Conservation (phyloP, 23 tunicate genomes). For the Styela clava region DNA sequence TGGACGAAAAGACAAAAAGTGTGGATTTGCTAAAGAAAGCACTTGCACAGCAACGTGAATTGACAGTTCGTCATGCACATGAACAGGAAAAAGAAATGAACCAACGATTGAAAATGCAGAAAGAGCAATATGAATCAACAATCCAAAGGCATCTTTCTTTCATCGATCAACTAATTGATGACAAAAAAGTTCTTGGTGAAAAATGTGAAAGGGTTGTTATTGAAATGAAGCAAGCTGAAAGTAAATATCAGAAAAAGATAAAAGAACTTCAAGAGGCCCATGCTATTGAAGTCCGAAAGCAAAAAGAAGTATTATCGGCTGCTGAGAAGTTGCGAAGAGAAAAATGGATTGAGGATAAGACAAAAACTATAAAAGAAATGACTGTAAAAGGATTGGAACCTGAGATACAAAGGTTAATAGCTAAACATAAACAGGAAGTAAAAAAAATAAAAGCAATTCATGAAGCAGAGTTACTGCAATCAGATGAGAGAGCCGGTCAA, state of each 20-base stretch:
- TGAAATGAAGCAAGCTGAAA: constrained; percentile 67
- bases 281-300: constrained; percentile 60
- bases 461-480: constrained; percentile 78
- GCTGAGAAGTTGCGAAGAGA: constrained; percentile 88
- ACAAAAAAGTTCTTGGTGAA: constrained; percentile 66
- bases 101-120: constrained; percentile 62
- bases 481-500: constrained; percentile 90
- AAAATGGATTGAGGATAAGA: constrained; percentile 94
- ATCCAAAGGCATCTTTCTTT: constrained; percentile 83
- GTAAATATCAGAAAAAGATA: constrained; percentile 67
- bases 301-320: constrained; percentile 63
- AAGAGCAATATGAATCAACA: constrained; percentile 84
- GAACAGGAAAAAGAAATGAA: constrained; percentile 71
- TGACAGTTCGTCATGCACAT: constrained; percentile 36
- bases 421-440: constrained; percentile 82
- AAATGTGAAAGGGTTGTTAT: constrained; percentile 65
- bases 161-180: constrained; percentile 92
- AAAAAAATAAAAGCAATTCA: constrained; percentile 72
- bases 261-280: constrained; percentile 57
- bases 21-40: constrained; percentile 75
- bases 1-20: constrained; percentile 80
- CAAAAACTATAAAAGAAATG: constrained; percentile 91
- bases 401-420: constrained; percentile 77
- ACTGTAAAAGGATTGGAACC: constrained; percentile 97
- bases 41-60: constrained; percentile 58